These are phyloP conservation scores for Labeo rohita DNA, from an alignment of 2,113 vertebrate genomes.

Conservation along the genomic window DNA sequence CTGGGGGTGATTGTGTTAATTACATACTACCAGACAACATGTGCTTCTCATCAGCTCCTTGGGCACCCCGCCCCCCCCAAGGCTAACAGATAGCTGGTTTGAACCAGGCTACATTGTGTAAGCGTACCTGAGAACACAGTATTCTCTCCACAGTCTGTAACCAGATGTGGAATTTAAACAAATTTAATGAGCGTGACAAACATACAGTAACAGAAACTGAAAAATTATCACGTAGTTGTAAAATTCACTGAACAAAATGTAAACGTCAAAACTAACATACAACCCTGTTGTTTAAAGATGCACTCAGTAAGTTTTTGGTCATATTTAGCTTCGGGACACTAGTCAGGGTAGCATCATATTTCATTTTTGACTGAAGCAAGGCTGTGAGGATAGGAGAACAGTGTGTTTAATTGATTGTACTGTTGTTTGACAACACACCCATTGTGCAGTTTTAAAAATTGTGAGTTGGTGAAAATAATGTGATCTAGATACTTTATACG, in stretches of 20 bases:
- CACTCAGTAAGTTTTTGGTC: background rate
- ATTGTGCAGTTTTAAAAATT: background rate
- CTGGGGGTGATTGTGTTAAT: conserved; percentile 75
- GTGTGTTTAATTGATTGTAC: background rate
- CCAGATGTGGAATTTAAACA: conserved; percentile 15
- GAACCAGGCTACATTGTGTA: conserved; percentile 32
- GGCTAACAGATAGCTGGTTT: conserved; percentile 8
- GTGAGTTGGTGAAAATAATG: background rate
- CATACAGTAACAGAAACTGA: background rate
- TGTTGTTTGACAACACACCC: background rate
- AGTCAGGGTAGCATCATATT: no score
- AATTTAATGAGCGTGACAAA: background rate
- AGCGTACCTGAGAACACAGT: conserved; percentile 34
- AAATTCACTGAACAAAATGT: background rate
- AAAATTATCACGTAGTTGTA: background rate
- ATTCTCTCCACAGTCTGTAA: background rate
- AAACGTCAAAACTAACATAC: background rate
- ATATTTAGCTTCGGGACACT: background rate
- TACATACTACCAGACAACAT: conserved; percentile 79
- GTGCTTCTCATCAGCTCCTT: conserved; percentile 79
- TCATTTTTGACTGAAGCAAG: no score
- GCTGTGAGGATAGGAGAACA: background rate
- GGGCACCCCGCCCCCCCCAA: conserved; percentile 68
- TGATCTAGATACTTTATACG: background rate
- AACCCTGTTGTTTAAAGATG: background rate